Conservation (phyloP, 2,113 vertebrate species). For the Crotophaga sulcirostris region DNA sequence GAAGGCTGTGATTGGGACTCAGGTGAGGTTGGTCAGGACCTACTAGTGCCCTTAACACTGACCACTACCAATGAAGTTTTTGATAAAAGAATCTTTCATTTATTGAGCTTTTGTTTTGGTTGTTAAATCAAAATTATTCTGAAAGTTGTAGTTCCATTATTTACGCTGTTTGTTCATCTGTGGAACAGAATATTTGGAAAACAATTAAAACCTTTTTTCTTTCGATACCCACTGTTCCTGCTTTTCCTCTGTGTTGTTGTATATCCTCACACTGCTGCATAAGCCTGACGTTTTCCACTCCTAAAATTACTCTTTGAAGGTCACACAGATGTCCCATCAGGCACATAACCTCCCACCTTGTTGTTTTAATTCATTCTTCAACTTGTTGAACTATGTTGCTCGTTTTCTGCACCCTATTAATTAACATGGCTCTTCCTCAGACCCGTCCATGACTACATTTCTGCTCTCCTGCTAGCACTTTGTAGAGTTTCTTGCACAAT, state of each 20-base stretch:
- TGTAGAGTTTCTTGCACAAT: background rate
- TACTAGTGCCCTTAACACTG: background rate
- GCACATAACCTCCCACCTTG: background rate
- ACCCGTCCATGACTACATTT: background rate
- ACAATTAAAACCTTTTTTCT: background rate
- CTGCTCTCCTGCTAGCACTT: background rate
- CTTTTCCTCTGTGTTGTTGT: background rate
- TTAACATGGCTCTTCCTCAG: background rate
- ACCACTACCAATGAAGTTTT: background rate
- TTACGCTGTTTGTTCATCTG: background rate
- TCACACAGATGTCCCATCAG: background rate
- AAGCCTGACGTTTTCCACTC: background rate
- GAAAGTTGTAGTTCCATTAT: background rate
- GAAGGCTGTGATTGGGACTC: background rate
- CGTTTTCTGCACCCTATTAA: background rate
- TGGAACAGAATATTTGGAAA: background rate
- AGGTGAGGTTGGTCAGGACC: background rate
- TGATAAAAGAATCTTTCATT: background rate
- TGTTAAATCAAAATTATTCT: background rate
- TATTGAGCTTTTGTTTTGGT: background rate
- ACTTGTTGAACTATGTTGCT: background rate
- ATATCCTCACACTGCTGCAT: background rate
- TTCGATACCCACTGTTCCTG: background rate
- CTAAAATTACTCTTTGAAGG: background rate
- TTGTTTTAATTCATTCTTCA: background rate